These are phyloP conservation scores for Oreortyx pictus DNA, from an alignment of 2,797 vertebrate species.

Conservation along the genomic window DNA sequence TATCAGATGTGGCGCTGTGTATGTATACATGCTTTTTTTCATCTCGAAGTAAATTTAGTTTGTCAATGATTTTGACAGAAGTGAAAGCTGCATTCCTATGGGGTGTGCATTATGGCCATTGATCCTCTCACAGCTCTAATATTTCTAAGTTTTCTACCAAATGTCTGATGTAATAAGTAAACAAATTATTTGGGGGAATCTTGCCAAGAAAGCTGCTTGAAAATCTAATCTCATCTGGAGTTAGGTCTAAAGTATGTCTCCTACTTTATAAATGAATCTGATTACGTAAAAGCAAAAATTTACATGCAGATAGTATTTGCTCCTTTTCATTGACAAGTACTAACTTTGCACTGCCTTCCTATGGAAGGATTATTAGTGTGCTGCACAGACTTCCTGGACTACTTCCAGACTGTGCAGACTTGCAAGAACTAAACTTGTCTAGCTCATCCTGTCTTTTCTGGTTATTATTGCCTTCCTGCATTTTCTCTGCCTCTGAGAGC, in stretches of 20 bases:
- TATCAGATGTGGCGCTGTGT: not conserved
- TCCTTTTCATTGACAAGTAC: not conserved
- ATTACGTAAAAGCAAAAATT: not conserved
- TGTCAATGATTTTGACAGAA: not conserved
- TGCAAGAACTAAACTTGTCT: not conserved
- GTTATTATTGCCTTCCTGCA: not conserved
- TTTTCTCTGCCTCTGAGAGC: not conserved
- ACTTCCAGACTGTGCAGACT: not conserved
- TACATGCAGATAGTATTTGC: not conserved
- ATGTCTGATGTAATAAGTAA: not conserved
- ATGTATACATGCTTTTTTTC: not conserved
- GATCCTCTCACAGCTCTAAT: not conserved
- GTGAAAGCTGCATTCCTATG: not conserved
- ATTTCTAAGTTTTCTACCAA: not conserved
- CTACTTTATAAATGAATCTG: not conserved
- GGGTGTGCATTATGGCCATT: not conserved
- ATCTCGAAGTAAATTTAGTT: not conserved
- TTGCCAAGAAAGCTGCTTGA: not conserved
- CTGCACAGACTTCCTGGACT: not conserved
- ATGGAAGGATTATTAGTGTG: not conserved
- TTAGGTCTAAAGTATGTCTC: not conserved
- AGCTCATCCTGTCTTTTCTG: not conserved
- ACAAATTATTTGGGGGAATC: not conserved
- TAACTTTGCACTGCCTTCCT: not conserved
- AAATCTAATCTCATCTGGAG: not conserved